Evolutionary conservation across 2,888 invertebrate genomes (phyloP), one percentile per base, ranked within the genome.

Genomic region (Cosmorhoe ocellata): DNA sequence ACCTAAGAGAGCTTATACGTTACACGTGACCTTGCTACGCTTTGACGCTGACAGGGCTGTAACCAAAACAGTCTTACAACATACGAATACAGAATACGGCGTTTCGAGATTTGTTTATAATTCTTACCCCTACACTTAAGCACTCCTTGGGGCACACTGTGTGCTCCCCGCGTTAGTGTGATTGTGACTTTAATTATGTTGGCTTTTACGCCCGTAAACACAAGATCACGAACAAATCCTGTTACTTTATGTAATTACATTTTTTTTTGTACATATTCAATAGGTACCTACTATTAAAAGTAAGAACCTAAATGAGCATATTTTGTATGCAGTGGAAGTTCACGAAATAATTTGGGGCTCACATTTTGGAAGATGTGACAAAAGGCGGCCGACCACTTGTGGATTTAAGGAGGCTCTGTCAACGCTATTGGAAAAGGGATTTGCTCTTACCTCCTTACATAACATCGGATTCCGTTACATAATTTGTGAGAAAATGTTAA

Each of bases 351-450:
- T n/a, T 7, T 1, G 26, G n/a, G 7, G 27, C 11, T 22, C 14
- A 68, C 55, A 67, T 38, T 51, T 51, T 30, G 28, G 28, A 45
- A 58, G 60, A 67, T 64, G 64, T 71, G 72, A 71, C 65, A 66
- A 71, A 76, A 77, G 72, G 74, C 76, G 77, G 75, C 63, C 85
- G 79, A 89, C 89, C 88, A 89, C 89, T 89, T 89, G 89, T 90
- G 87, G 89, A 84, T 81, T 74, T 63, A 59, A 67, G 62, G 30
- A 67, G 62, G 64, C 68, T 68, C 64, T 69, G 61, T 64, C 63
- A 64, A 73, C 66, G 67, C 64, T 74, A 75, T 74, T 71, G 72
- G 71, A 72, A 80, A 81, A 82, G 75, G 60, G 63, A 71, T 78
- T 71, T 69, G 45, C 67, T 51, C 56, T 59, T 9, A 28, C 38